Base-by-base conservation (phyloP, 2,797 vertebrate genomes). In the Peromyscus aztecus region DNA sequence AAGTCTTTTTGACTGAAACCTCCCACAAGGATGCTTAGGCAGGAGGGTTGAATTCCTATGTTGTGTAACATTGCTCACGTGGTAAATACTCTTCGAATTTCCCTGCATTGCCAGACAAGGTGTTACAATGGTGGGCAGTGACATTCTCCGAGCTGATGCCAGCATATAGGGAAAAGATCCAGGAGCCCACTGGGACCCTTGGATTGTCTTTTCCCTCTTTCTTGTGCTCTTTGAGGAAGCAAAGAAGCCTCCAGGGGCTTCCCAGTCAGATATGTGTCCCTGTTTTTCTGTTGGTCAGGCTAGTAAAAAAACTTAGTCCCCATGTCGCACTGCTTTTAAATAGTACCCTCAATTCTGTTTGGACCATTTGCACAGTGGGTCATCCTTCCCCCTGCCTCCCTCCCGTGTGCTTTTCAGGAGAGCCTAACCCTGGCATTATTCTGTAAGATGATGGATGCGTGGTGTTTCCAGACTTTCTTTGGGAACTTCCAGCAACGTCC, bases 141-240 rank as follows among this genome's bases (percentile, higher is more conserved):
- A 55, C 17, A 6, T 12, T 37, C 9, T 46, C 21, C 4, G 16
- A 5, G 59, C 87, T 46, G 40, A 23, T 43, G 6, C 0, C 0
- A 24, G 63, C 55, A 17, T 65, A 34, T 24, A 27, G 88, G 89
- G 96, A 78, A 91, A 63, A 57, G 29, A 52, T 57, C 82, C 23
- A 17, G 65, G 59, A 89, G 19, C 27, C 11, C 27, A 29, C 52
- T 34, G 10, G 55, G 73, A 34, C 11, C 40, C 57, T 90, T 67
- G 76, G 34, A 63, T 91, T 59, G 69, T 69, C n/a, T 90, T 61
- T 77, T 24, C 1, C 59, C 29, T 59, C 55, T 57, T n/a, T 29
- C 16, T 91, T 10, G 0, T 31, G 10, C 17, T 59, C 12, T 80
- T 59, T 78, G 77, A 89, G 55, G 71, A 65, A n/a, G 63, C n/a